phyloP scores from a whole-genome alignment of 2,888 invertebrate species.

The Parnassius glacialis region DNA sequence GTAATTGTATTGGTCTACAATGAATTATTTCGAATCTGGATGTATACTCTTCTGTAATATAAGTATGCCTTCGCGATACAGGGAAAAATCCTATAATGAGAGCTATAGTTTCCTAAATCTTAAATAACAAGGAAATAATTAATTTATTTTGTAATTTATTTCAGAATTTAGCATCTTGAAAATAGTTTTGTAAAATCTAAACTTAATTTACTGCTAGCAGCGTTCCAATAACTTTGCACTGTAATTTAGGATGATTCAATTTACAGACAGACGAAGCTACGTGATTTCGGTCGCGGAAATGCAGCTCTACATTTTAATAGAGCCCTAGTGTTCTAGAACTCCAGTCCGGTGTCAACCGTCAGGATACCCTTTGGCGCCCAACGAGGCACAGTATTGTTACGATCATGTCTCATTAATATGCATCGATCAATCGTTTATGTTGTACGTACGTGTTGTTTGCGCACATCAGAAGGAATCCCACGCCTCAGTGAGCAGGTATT shows the following conservation, averaged over 20 bases:
- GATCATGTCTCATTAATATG: conserved; percentile 36
- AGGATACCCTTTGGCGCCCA: conserved; percentile 41
- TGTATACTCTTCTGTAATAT: too few relatives aligned
- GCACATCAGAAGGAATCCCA: conserved; percentile 7
- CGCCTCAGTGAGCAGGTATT: neutral
- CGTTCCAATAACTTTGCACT: neutral
- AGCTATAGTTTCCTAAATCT: too few relatives aligned
- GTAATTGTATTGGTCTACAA: too few relatives aligned
- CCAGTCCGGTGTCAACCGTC: conserved; percentile 32
- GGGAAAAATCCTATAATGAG: too few relatives aligned
- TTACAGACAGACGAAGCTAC: conserved; percentile 1
- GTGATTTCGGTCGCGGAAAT: conserved; percentile 1
- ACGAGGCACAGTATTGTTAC: conserved; percentile 13
- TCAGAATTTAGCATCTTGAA: too few relatives aligned
- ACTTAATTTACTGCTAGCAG: too few relatives aligned
- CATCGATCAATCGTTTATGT: conserved; percentile 25
- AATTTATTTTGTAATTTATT: too few relatives aligned
- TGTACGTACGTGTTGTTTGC: conserved; percentile 2
- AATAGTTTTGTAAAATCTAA: too few relatives aligned
- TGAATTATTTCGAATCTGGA: too few relatives aligned
- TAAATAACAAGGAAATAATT: too few relatives aligned
- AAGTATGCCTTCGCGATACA: too few relatives aligned
- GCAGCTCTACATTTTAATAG: conserved; percentile 28
- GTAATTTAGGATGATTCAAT: conserved; percentile 10
- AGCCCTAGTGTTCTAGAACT: conserved; percentile 49